Evolutionary conservation across 1,140 invertebrate genomes (phyloP), one percentile per base, ranked within the genome.

Genomic region (Neuroterus valhalla): DNA sequence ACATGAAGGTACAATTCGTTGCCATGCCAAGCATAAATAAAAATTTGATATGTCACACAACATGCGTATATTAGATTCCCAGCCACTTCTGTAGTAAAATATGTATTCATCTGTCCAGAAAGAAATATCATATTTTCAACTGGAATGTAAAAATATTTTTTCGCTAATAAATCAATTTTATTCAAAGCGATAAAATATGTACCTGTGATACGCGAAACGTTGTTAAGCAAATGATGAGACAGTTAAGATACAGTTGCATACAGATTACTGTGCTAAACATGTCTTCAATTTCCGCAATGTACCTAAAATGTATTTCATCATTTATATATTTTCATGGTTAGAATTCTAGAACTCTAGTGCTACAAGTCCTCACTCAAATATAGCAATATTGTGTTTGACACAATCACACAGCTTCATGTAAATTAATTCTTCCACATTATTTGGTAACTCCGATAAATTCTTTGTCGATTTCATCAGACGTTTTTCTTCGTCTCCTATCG

Each of bases 41-140:
- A 92, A 12, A 92, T 89, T 82, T 92, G 91, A 68, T 89, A 90
- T 68, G 86, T 88, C 90, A 92, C 91, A 19, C 86, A 88, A 42
- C 88, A 72, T 38, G 91, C 81, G 76, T 92, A 92, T 0, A 86
- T 81, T 0, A 82, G 76, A 86, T 91, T 91, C 1, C 91, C 89
- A 15, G 90, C 77, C 0, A 90, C 62, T 6, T 89, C 88, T 77
- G 85, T 88, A 85, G 83, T 72, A 85, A 90, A 70, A 17, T 79
- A 82, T 72, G 81, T 66, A 11, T 76, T 82, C 76, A 55, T 23
- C 52, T 55, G 14, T 1, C 12, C 23, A 55, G 10, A 38, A 38
- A 38, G 0, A 38, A 38, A 38, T 38, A 10, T 38, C 31, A 10
- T 10, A 38, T 38, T 38, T 38, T 38, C 10, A 38, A 8, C 10